phyloP scores from a whole-genome alignment of 2,888 invertebrate genomes.

The Melolontha melolontha region DNA sequence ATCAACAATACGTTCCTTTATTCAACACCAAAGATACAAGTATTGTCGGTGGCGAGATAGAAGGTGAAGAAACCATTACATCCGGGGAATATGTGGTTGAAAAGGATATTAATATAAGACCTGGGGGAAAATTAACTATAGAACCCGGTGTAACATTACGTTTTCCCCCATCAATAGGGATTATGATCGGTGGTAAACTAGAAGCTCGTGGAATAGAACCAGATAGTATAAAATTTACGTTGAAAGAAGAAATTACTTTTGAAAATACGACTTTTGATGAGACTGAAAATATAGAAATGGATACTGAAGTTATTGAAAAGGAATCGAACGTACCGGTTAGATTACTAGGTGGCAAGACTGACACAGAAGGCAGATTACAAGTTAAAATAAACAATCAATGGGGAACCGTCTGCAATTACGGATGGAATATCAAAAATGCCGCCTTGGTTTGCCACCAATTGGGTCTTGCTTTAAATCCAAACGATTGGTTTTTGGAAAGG shows the following conservation, averaged over 20 bases:
- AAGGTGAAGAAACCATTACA: constrained; percentile 86
- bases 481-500: constrained; percentile 88
- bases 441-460: constrained; percentile 95
- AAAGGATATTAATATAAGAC: constrained; percentile 93
- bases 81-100: constrained; percentile 91
- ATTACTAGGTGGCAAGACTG: constrained; percentile 83
- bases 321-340: constrained; percentile 79
- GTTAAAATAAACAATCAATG: constrained; percentile 87
- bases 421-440: constrained; percentile 93
- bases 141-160: constrained; percentile 89
- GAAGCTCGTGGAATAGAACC: constrained; percentile 85
- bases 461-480: constrained; percentile 91
- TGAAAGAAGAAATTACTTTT: constrained; percentile 79
- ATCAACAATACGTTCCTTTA: constrained; percentile 82
- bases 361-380: constrained; percentile 89
- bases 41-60: constrained; percentile 91
- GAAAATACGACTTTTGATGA: constrained; percentile 75
- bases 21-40: constrained; percentile 76
- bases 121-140: constrained; percentile 90
- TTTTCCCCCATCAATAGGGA: constrained; percentile 94
- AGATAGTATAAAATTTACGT: constrained; percentile 82
- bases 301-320: constrained; percentile 72
- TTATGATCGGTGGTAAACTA: constrained; percentile 95
- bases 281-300: constrained; percentile 65
- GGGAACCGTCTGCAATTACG: constrained; percentile 98